Evolutionary conservation across 2,888 invertebrate genomes (phyloP).

Genomic region (Hofmannophila pseudospretella): DNA sequence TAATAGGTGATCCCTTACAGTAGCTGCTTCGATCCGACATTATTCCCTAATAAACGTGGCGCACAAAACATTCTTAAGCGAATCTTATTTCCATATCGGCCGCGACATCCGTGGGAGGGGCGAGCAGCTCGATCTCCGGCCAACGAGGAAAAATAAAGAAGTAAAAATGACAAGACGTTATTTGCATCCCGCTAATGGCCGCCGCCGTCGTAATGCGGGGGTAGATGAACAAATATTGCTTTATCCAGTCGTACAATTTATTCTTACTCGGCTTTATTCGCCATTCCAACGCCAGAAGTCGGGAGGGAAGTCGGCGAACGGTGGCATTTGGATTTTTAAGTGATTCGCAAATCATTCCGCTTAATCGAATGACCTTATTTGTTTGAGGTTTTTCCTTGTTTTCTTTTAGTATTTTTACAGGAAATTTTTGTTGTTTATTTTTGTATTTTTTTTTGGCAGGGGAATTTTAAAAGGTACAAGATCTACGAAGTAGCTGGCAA

Average conservation of each 20-base stretch:
- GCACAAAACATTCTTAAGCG: constrained; percentile 23
- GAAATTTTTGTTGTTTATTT: constrained; percentile 2
- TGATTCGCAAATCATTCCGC: constrained; percentile 72
- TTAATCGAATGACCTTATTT: constrained; percentile 71
- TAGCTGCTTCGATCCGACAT: background rate
- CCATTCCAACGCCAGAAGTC: constrained; percentile 61
- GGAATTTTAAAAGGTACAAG: background rate
- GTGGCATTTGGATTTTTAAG: constrained; percentile 70
- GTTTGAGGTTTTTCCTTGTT: constrained; percentile 47
- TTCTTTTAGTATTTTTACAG: constrained; percentile 16
- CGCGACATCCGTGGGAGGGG: constrained; percentile 37
- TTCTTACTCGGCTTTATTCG: constrained; percentile 71
- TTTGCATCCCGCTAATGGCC: constrained; percentile 76
- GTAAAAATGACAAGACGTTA: constrained; percentile 77
- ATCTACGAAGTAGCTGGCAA: constrained; percentile 14
- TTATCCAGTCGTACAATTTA: constrained; percentile 76
- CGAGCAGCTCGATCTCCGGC: constrained; percentile 43
- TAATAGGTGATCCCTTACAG: too few relatives aligned
- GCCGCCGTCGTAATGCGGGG: constrained; percentile 70
- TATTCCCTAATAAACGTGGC: constrained; percentile 14
- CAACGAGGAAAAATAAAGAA: constrained; percentile 70
- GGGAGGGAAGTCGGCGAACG: constrained; percentile 59
- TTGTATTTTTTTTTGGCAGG: background rate
- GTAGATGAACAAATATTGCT: constrained; percentile 77
- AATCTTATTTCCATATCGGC: constrained; percentile 41